Conservation (phyloP, 2,797 vertebrate species). For the Dermochelys coriacea region DNA sequence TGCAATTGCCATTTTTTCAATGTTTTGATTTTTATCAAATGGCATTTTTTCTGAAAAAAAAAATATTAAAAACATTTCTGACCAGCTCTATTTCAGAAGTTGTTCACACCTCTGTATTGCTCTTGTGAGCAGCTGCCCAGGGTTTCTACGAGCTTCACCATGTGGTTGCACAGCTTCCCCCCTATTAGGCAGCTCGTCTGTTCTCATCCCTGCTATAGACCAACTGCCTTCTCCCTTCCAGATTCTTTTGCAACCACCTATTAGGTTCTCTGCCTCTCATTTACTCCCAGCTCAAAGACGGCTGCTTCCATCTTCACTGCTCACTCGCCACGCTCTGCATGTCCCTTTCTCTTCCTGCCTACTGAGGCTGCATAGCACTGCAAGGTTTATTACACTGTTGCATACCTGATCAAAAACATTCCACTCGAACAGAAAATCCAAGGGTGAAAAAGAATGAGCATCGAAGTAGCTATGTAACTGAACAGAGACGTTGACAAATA, state of each 20-base stretch:
- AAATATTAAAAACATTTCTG: not conserved
- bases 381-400: fast-evolving
- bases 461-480: not conserved
- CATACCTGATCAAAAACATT: not conserved
- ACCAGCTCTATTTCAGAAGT: not conserved
- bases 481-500: not conserved
- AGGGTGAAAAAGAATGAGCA: not conserved
- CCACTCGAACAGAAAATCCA: not conserved
- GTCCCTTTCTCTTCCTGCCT: fast-evolving
- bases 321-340: fast-evolving
- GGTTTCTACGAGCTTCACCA: not conserved
- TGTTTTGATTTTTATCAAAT: no score
- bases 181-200: not conserved
- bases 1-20: not conserved
- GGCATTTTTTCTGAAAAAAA: not conserved
- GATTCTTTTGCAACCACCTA: not conserved
- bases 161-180: not conserved
- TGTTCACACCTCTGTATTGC: not conserved
- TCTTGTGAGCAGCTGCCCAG: conserved; percentile 26
- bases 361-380: fast-evolving
- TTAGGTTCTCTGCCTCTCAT: not conserved
- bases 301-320: not conserved
- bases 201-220: not conserved
- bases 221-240: not conserved
- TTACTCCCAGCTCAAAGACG: not conserved